Evolutionary conservation across 2,113 vertebrate species (phyloP).

Genomic region (Stegastes partitus): DNA sequence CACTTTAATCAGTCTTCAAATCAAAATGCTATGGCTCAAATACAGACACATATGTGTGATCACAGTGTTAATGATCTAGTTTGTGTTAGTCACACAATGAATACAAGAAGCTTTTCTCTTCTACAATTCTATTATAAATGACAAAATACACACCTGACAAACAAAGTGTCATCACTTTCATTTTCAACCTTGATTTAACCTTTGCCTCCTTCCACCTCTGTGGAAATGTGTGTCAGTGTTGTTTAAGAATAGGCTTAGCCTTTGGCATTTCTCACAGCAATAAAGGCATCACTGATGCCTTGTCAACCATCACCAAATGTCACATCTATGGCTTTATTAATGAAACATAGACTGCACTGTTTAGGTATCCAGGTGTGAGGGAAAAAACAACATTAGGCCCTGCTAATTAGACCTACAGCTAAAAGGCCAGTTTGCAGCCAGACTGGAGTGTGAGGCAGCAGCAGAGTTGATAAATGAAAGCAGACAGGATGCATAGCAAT

Average conservation of each 20-base stretch:
- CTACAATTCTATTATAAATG: background rate
- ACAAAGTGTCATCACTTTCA: background rate
- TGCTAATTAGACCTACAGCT: conserved; percentile 70
- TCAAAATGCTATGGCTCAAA: background rate
- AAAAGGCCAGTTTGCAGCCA: conserved; percentile 57
- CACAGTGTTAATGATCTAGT: too few species aligned
- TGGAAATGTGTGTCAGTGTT: background rate
- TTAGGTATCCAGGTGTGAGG: conserved; percentile 8
- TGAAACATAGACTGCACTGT: conserved; percentile 50
- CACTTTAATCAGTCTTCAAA: background rate
- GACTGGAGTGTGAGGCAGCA: conserved; percentile 14
- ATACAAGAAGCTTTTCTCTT: background rate
- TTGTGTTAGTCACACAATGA: background rate
- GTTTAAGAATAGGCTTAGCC: background rate
- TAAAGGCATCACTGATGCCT: conserved; percentile 16
- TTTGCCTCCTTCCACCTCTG: background rate
- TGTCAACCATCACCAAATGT: conserved; percentile 22
- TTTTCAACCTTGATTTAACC: background rate
- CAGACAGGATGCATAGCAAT: conserved; percentile 71
- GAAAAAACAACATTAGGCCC: conserved; percentile 15
- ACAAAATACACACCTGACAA: background rate
- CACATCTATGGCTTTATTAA: conserved; percentile 43
- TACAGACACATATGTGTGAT: too few species aligned
- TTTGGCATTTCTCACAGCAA: background rate
- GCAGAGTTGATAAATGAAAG: conserved; percentile 72